Evolutionary conservation across 2,797 vertebrate genomes (phyloP), one percentile per base, ranked within the genome.

Genomic region (Ctenosaura bakeri): DNA sequence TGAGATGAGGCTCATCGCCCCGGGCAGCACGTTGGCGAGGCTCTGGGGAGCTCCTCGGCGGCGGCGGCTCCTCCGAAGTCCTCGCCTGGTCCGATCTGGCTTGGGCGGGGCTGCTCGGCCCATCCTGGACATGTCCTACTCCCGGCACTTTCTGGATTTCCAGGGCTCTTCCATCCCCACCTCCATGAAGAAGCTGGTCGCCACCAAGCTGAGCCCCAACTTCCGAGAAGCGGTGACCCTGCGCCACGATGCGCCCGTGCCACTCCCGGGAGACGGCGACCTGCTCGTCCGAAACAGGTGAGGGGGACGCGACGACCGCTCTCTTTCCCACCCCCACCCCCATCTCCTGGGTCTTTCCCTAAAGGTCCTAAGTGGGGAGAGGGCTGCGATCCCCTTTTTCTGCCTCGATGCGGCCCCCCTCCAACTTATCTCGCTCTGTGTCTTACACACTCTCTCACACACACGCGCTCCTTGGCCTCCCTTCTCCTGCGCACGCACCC

Each of bases 281-380:
- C 97, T 99, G 95, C 98, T 99, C 88, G 96, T 99, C 96, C 98
- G 98, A 94, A 99, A 99, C 97, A 98, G 98, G 99, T 99, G 97
- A 98, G 98, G 98, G 98, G 64, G 6, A 13, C 64, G 1, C 35
- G 35, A 7, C 56, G 38, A 13, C 20, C 56, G 12, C 16, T 20
- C 26, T 35, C 38, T 32, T 42, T 2, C 12, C 50, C 92, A 93
- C 88, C n/a, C 77, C 46, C 84, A 54, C 35, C 1, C 88, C n/a
- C 24, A n/a, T 50, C 29, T n/a, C 56, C 22, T 4, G 26, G 35
- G 32, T 52, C 73, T 78, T 69, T 14, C 26, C 82, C 35, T 0
- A 12, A 38, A 32, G 24, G 16, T 69, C 84, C 50, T n/a, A 24
- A 9, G 35, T 20, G 5, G 14, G 16, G 64, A 29, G 66, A 26